Conservation (phyloP, 2,113 vertebrate genomes). For the Spea bombifrons region DNA sequence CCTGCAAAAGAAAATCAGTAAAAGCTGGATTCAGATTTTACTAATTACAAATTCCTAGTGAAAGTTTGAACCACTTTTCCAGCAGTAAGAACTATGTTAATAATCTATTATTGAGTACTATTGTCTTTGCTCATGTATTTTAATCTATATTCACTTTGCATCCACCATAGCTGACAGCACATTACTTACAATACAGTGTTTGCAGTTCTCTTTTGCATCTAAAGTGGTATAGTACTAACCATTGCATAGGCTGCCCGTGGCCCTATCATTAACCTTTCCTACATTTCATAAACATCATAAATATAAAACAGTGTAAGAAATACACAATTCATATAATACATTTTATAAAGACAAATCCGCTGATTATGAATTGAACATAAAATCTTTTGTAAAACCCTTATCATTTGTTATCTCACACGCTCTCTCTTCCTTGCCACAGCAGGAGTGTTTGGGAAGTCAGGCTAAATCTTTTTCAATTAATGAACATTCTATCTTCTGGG, state of each 20-base stretch:
- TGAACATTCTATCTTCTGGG: conserved; percentile 25
- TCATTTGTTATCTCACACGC: not conserved
- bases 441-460: not conserved
- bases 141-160: conserved; percentile 38
- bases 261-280: conserved; percentile 23
- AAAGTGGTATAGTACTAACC: not conserved
- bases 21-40: too few species aligned
- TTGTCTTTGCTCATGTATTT: conserved; percentile 14
- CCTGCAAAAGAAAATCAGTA: too few species aligned
- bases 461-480: conserved; percentile 39
- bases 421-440: not conserved
- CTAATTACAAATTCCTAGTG: too few species aligned
- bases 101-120: conserved; percentile 9
- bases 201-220: conserved; percentile 15
- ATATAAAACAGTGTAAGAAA: conserved; percentile 9
- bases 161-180: conserved; percentile 16
- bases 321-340: conserved; percentile 30
- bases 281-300: conserved; percentile 7
- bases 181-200: conserved; percentile 20
- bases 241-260: not conserved
- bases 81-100: conserved; percentile 6
- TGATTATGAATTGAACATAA: conserved; percentile 20
- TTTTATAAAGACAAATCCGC: conserved; percentile 32
- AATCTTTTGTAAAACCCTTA: conserved; percentile 15
- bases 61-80: not conserved